phyloP scores from a whole-genome alignment of 2,113 vertebrate genomes.

The Clupea harengus region DNA sequence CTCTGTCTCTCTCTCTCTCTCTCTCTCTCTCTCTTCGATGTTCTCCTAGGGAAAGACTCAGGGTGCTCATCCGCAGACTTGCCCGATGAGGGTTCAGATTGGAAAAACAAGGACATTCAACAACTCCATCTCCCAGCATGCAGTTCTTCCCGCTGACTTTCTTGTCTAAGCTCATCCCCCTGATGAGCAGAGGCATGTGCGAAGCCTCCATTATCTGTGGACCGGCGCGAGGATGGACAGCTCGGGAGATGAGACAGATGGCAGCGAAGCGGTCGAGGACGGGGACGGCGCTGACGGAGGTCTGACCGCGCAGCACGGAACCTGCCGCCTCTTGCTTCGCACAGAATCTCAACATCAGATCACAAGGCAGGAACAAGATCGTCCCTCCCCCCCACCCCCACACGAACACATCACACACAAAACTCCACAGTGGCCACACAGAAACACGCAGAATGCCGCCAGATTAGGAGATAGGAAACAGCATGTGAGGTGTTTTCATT shows the following conservation, averaged over 20 bases:
- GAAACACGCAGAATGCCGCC: neutral
- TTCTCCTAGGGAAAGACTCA: neutral
- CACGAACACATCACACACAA: neutral
- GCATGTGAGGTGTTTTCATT: neutral
- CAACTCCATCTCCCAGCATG: conserved; percentile 3
- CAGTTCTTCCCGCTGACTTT: neutral
- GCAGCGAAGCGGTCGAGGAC: neutral
- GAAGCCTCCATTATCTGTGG: neutral
- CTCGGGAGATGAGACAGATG: neutral
- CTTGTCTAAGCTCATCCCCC: neutral
- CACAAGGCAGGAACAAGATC: neutral
- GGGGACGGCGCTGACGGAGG: neutral
- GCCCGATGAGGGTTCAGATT: neutral
- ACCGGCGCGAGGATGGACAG: neutral
- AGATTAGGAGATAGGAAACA: neutral
- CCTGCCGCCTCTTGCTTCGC: neutral
- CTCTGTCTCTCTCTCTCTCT: neutral
- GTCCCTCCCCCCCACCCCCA: neutral
- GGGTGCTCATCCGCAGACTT: no score
- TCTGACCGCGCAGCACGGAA: neutral
- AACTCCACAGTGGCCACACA: neutral
- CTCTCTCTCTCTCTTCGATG: conserved; percentile 8
- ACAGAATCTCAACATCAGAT: neutral
- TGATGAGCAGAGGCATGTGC: neutral
- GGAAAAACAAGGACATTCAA: neutral